A percentile compares a stretch with the other conserved stretches of the same genome.
These are phyloP conservation scores for Mayetiola destructor DNA, from an alignment of 2,888 invertebrate species.

Conservation along the genomic window DNA sequence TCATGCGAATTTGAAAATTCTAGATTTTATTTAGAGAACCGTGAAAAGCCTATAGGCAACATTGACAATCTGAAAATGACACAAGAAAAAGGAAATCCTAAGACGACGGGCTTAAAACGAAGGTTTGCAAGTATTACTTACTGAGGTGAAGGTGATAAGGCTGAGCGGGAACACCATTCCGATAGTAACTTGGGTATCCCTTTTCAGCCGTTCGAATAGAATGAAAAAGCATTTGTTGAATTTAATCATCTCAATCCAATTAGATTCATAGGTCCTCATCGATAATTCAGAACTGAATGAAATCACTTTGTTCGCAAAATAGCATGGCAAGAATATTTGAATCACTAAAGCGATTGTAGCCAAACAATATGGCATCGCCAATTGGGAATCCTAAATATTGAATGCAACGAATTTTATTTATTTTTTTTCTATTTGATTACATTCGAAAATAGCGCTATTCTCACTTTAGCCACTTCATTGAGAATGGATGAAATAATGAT, in stretches of 20 bases:
- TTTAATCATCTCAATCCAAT: neutral
- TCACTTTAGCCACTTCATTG: neutral
- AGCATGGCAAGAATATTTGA: neutral
- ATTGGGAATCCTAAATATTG: neutral
- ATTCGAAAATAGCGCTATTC: neutral
- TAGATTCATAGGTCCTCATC: neutral
- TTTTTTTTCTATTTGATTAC: neutral
- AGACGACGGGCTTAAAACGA: neutral
- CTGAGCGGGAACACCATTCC: neutral
- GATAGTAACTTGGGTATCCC: neutral
- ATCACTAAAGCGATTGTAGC: neutral
- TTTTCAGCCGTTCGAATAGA: neutral
- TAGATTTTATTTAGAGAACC: no score
- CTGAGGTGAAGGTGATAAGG: neutral
- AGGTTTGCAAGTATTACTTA: neutral
- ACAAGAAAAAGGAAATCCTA: neutral
- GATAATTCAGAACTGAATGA: neutral
- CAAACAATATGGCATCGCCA: neutral
- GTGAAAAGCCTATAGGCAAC: neutral
- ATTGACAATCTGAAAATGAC: neutral
- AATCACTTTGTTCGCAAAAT: neutral
- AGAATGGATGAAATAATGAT: neutral
- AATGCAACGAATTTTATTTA: neutral
- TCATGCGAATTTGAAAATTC: no score
- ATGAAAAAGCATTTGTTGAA: neutral